Percentiles rank a stretch among this genome's conserved stretches.
Evolutionary conservation across 2,888 invertebrate genomes (phyloP).

Genomic region (Cacoxenus indagator): DNA sequence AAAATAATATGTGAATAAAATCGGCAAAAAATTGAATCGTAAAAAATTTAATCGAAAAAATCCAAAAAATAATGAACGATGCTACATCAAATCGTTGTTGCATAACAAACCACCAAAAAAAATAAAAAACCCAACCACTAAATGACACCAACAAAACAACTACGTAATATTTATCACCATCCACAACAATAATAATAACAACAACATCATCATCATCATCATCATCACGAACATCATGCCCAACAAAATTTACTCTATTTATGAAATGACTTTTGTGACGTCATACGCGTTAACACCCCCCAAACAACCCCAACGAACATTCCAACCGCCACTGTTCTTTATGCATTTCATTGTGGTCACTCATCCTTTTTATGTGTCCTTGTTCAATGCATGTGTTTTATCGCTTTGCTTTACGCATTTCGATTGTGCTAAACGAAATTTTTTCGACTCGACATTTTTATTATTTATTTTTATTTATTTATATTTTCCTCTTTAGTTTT

Average conservation of each 20-base stretch:
- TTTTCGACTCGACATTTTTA: too few species aligned
- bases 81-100: neutral
- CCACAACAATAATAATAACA: conserved; percentile 28
- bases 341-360: too few species aligned
- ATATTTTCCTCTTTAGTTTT: conserved; percentile 19
- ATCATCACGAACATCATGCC: conserved; percentile 24
- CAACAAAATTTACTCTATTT: conserved; percentile 23
- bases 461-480: conserved; percentile 37
- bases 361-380: conserved; percentile 30
- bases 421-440: too few species aligned
- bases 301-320: too few species aligned
- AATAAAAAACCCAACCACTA: conserved; percentile 11
- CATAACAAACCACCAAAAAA: conserved; percentile 23
- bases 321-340: neutral
- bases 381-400: neutral
- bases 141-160: conserved; percentile 10
- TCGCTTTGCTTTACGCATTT: conserved; percentile 60
- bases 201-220: conserved; percentile 27
- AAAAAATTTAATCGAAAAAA: neutral
- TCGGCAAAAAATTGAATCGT: conserved; percentile 33
- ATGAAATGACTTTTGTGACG: conserved; percentile 26
- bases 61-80: conserved; percentile 13
- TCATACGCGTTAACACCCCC: neutral
- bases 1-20: conserved; percentile 36
- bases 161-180: conserved; percentile 8